Base-by-base conservation (phyloP, 2,113 vertebrate species). In the Tragelaphus buxtoni region DNA sequence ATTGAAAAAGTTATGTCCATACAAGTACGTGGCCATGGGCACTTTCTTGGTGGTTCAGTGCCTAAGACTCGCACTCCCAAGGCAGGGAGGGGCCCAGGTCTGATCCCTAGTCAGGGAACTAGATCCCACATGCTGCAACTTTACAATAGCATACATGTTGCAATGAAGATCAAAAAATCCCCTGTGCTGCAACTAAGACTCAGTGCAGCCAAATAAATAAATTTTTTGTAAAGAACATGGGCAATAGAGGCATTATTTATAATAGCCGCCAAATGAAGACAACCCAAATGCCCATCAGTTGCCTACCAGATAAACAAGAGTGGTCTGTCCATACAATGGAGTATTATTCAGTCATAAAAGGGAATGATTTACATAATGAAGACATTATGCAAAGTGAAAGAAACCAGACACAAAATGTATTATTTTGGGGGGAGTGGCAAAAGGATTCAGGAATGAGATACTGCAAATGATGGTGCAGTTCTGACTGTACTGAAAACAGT, bases 391-490 rank as follows among this genome's bases (percentile, higher is more conserved):
- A 45, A 14, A 26, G 30, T 22, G 35, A 14, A 30, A 95, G 90
- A 60, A 61, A 28, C 32, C 28, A 35, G 47, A 17, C 1, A 5
- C 26, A 55, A 8, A 11, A 3, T 45, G 26, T 22, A 11, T 69
- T 5, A 17, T 61, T 53, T 32, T 20, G 16, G 2, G 16, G 56
- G 56, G 49, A 20, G 22, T 20, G 28, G 81, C 51, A 39, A 26
- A 76, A 58, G 47, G 72, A 17, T 58, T 65, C 60, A 51, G 24
- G 53, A 63, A 53, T 65, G 61, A 35, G 55, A 65, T 1, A 6
- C 17, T 6, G 11, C 0, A 0, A 39, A 20, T 12, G 60, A 60
- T 9, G 13, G 51, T 49, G 5, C 1, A 1, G 32, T 42, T 93
- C 72, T 56, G 35, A 81, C 26, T 60, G 5, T 42, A 4, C 18